phyloP scores from a whole-genome alignment of 2,797 vertebrate genomes.

The Scleropages formosus region DNA sequence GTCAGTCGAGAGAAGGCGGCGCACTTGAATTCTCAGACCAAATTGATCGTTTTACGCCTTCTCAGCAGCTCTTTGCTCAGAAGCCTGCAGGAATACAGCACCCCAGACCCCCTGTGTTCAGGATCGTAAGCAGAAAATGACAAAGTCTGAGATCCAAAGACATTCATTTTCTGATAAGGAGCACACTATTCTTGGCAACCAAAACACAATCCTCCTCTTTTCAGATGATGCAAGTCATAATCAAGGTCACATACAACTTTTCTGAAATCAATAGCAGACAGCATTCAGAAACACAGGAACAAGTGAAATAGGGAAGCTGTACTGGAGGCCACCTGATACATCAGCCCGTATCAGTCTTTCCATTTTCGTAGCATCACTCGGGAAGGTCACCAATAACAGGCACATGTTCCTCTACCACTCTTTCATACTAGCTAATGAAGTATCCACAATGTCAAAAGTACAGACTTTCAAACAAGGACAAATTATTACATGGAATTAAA shows the following conservation, averaged over 20 bases:
- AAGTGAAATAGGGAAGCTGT: no score
- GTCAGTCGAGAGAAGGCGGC: not conserved
- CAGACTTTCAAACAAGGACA: no score
- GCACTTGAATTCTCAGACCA: not conserved
- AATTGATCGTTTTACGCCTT: slow-evolving; percentile 3
- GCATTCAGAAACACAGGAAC: not conserved
- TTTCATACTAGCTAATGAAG: no score
- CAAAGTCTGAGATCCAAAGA: not conserved
- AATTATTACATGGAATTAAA: no score
- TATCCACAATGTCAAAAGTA: no score
- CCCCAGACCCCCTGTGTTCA: not conserved
- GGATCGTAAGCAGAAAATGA: not conserved
- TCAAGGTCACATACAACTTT: not conserved
- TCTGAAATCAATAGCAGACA: slow-evolving; percentile 5
- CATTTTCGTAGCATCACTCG: no score
- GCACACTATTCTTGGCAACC: slow-evolving; percentile 13
- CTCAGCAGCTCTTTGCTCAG: slow-evolving; percentile 3
- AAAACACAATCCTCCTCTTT: slow-evolving; percentile 1
- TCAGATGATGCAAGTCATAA: not conserved
- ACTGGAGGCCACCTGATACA: no score
- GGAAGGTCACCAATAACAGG: no score
- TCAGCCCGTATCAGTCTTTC: no score
- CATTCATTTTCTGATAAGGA: not conserved
- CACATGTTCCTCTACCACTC: no score
- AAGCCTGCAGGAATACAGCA: not conserved